Conservation (phyloP, 2,113 vertebrate species). For the Galbula dea region DNA sequence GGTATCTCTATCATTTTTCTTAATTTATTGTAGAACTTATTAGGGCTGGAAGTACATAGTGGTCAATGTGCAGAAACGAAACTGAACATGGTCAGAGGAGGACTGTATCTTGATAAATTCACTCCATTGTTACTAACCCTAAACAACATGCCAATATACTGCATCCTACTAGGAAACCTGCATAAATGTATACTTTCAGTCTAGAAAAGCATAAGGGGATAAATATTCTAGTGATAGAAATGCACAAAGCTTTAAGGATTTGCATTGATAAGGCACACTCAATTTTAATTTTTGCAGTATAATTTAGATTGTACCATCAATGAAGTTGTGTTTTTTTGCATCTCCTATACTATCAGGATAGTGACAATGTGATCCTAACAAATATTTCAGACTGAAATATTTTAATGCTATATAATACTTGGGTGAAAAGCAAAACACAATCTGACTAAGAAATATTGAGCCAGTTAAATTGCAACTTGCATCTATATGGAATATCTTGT, state of each 20-base stretch:
- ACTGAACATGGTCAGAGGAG: background rate
- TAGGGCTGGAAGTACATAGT: background rate
- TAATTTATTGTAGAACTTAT: background rate
- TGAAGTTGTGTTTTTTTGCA: accelerated
- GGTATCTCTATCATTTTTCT: background rate
- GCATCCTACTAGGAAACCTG: background rate
- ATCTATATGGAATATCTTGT: constrained; percentile 54
- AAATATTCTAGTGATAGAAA: background rate
- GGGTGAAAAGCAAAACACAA: constrained; percentile 32
- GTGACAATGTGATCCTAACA: background rate
- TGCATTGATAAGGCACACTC: background rate
- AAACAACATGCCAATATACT: background rate
- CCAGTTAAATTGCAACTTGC: constrained; percentile 51
- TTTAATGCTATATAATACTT: background rate
- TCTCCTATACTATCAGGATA: background rate
- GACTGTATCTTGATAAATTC: background rate
- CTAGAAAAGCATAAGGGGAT: background rate
- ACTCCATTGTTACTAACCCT: background rate
- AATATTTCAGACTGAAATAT: constrained; percentile 19
- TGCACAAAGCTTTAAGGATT: background rate
- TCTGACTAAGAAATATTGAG: constrained; percentile 35
- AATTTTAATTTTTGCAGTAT: background rate
- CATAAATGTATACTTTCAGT: background rate
- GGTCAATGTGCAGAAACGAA: background rate
- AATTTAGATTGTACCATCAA: background rate